A percentile compares a stretch with the other conserved stretches of the same genome.
Evolutionary conservation across 1,140 invertebrate species (phyloP).

Genomic region (Hylaeus anthracinus): DNA sequence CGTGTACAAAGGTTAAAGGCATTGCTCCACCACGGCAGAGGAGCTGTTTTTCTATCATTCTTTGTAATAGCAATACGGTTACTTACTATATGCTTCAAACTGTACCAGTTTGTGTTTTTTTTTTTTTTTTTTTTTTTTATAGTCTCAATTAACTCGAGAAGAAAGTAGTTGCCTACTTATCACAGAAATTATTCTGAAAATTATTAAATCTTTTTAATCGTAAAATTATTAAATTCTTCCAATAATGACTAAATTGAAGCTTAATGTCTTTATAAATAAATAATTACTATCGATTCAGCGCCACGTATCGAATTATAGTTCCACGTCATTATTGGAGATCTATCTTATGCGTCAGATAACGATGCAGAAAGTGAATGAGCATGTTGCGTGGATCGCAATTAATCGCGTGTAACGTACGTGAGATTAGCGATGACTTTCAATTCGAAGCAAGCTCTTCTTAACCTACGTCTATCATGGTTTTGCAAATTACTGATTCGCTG

Average conservation of each 20-base stretch:
- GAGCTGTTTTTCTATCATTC: neutral
- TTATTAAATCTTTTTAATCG: no score
- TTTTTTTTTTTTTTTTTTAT: neutral
- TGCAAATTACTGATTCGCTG: neutral
- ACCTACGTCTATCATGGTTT: conserved; percentile 32
- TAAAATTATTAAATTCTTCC: no score
- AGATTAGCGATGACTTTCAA: neutral
- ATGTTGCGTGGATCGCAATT: neutral
- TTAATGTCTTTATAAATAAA: no score
- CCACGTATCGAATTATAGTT: no score
- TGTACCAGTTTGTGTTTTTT: neutral
- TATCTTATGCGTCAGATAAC: neutral
- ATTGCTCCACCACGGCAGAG: neutral
- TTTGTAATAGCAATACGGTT: neutral
- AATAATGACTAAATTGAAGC: no score
- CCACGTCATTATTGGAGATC: neutral
- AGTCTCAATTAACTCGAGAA: neutral
- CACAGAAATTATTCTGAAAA: no score
- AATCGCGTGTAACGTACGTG: neutral
- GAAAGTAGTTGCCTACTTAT: no score
- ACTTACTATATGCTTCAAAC: neutral
- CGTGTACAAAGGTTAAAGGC: neutral
- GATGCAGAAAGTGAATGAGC: conserved; percentile 29
- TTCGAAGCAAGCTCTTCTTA: neutral
- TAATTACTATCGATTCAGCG: no score